Evolutionary conservation across 2,113 vertebrate genomes (phyloP).

Genomic region (Zootoca vivipara): DNA sequence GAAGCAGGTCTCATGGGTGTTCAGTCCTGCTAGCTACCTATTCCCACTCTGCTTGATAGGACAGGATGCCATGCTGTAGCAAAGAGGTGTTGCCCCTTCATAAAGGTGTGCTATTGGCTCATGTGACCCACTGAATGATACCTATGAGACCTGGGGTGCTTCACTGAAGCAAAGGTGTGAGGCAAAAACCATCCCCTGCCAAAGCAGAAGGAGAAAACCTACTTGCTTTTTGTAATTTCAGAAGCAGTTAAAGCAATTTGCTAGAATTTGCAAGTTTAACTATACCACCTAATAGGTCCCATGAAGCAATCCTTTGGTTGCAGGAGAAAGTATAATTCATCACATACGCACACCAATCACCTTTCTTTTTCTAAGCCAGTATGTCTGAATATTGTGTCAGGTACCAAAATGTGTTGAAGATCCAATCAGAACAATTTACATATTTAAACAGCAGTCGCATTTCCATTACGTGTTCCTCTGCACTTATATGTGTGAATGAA

Average conservation of each 20-base stretch:
- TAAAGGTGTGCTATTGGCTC: no score
- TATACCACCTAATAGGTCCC: background rate
- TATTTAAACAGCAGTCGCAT: background rate
- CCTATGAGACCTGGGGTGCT: no score
- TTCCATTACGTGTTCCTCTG: background rate
- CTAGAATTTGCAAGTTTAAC: background rate
- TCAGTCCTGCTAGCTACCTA: no score
- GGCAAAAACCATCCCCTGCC: no score
- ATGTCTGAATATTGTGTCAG: background rate
- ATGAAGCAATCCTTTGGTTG: background rate
- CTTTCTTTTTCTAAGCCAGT: background rate
- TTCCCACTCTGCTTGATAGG: no score
- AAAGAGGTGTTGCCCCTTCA: no score
- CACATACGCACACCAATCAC: background rate
- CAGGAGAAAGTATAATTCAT: background rate
- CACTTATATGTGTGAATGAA: background rate
- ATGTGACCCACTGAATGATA: no score
- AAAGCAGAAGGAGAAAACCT: no score
- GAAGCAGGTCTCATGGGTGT: no score
- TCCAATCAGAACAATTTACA: background rate
- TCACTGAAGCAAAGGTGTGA: no score
- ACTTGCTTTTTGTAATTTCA: background rate
- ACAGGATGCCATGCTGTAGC: no score
- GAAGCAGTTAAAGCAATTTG: background rate
- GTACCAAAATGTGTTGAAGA: background rate